Percentiles rank a stretch among this genome's conserved stretches.
Conservation (phyloP, 2,888 invertebrate genomes). For the Chironomus riparius region DNA sequence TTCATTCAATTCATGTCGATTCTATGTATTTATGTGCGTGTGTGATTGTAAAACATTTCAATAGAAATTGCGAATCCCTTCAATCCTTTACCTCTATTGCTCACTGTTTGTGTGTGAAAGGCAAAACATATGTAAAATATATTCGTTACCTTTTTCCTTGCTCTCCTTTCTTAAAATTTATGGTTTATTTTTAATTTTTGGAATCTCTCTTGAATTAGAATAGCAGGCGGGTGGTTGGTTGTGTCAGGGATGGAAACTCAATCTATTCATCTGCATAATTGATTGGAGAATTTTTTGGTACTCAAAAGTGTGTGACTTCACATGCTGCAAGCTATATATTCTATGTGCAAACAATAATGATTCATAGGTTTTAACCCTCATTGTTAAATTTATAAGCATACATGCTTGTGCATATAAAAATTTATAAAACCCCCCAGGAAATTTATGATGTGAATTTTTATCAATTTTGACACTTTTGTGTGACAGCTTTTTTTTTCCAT, state of each 20-base stretch:
- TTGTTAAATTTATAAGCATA: no score
- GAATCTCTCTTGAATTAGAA: no score
- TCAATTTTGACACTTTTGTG: background rate
- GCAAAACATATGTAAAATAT: conserved; percentile 15
- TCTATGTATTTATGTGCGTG: background rate
- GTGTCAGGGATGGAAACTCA: no score
- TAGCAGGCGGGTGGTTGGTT: no score
- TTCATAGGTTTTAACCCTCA: no score
- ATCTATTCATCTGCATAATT: no score
- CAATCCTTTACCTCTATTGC: background rate
- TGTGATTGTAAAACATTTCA: background rate
- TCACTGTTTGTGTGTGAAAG: background rate
- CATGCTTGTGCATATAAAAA: background rate
- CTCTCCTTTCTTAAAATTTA: background rate
- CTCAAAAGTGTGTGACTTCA: no score
- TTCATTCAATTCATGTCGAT: background rate
- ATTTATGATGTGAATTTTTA: background rate
- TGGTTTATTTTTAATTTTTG: no score
- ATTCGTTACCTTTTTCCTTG: background rate
- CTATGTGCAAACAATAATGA: no score
- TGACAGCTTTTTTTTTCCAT: background rate
- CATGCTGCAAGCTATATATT: no score
- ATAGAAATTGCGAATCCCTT: background rate
- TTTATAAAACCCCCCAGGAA: background rate
- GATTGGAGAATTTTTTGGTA: no score